Conservation (phyloP, 2,113 vertebrate species). For the Oncorhynchus gorbuscha region DNA sequence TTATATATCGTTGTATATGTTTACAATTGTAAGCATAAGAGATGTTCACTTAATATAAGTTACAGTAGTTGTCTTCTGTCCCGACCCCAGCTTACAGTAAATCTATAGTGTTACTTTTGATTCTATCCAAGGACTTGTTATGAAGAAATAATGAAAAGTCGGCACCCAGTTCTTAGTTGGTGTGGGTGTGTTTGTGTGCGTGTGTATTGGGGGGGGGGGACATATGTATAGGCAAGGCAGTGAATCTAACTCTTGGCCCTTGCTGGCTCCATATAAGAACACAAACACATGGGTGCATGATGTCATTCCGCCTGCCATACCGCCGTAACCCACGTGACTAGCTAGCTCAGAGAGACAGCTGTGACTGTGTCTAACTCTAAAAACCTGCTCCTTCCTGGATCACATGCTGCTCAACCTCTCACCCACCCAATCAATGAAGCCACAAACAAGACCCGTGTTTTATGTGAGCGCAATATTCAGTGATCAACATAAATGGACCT, state of each 20-base stretch:
- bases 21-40: constrained; percentile 28
- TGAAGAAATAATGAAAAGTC: constrained; percentile 34
- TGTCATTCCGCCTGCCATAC: background rate
- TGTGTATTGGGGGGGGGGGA: constrained; percentile 11
- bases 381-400: constrained; percentile 27
- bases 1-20: background rate
- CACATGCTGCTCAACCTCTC: constrained; percentile 24
- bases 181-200: constrained; percentile 5
- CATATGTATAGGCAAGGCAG: constrained; percentile 2
- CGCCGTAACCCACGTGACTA: background rate
- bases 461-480: background rate
- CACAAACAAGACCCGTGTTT: no score
- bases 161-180: background rate
- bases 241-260: background rate
- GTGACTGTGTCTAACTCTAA: constrained; percentile 35
- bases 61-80: constrained; percentile 8
- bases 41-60: constrained; percentile 36
- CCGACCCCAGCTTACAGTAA: background rate
- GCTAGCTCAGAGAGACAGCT: constrained; percentile 19
- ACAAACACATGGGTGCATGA: background rate
- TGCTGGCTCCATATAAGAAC: background rate
- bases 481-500: background rate
- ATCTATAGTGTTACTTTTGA: background rate
- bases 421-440: background rate
- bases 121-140: constrained; percentile 8